Base-by-base conservation (phyloP, 2,888 invertebrate species). In the Automeris io region DNA sequence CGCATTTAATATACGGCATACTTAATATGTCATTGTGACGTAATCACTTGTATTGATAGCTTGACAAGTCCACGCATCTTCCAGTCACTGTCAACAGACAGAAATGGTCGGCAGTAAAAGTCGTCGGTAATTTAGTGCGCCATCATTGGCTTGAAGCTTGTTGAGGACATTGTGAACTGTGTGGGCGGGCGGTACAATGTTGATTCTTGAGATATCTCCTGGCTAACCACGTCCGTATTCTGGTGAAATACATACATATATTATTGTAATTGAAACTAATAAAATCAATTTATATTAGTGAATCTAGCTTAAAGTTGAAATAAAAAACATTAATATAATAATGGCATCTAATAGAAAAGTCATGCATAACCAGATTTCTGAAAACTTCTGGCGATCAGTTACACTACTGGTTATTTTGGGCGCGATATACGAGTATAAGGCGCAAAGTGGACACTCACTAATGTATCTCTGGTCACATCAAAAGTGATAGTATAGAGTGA, bases 51-150 rank as follows among this genome's bases (percentile, higher is more conserved):
- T 57, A 65, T 72, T 67, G 61, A 70, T 42, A 44, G 47, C 47
- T 46, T 51, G 54, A 64, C 59, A 57, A 55, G 61, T 61, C 59
- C 54, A 43, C 46, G 40, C 51, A 52, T 50, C 54, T 54, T 51
- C 43, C 62, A 63, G 57, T 72, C 66, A 56, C 54, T 71, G 77
- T 76, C 78, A 68, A 50, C 59, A 55, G 43, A 58, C 74, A 70
- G 67, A 75, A 74, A 76, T 69, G 71, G 64, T 51, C 50, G 56
- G 54, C 71, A 62, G 63, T 77, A 74, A 80, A 77, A 65, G 71
- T 77, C 75, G 49, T 56, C 55, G 65, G 57, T 79, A 72, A 80
- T 79, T 74, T 79, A 78, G 57, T 66, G 55, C 59, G 52, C 66
- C 65, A 69, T 79, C 72, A 67, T 50, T 58, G 57, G 61, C 56